A percentile compares a stretch with the other conserved stretches of the same genome.
phyloP scores from a whole-genome alignment of 2,888 invertebrate species.

The Chaetogeoica ovagalla region DNA sequence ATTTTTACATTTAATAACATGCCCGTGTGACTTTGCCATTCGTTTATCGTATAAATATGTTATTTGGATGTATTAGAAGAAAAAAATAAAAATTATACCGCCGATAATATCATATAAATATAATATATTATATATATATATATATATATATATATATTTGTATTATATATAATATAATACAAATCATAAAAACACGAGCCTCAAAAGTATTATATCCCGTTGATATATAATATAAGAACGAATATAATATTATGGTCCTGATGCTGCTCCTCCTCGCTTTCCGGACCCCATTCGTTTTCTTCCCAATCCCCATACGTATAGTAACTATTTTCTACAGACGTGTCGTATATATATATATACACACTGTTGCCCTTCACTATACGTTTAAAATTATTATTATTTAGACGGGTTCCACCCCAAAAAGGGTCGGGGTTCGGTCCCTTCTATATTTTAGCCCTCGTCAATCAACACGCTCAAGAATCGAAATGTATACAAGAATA shows the following conservation, averaged over 20 bases:
- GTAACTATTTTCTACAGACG: not conserved
- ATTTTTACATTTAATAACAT: too few relatives aligned
- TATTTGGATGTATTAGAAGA: not conserved
- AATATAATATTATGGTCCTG: not conserved
- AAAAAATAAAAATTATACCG: not conserved
- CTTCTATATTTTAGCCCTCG: constrained; percentile 19
- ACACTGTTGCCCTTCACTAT: not conserved
- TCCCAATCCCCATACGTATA: not conserved
- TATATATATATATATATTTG: too few relatives aligned
- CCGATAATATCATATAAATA: too few relatives aligned
- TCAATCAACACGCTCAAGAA: constrained; percentile 25
- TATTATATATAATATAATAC: not conserved
- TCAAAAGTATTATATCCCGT: not conserved
- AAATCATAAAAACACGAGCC: not conserved
- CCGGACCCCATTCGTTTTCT: not conserved
- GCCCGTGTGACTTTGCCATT: too few relatives aligned
- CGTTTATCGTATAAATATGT: not conserved
- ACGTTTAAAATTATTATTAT: constrained; percentile 34
- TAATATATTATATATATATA: too few relatives aligned
- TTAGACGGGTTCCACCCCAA: constrained; percentile 22
- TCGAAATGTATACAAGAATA: constrained; percentile 10
- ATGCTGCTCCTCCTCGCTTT: too few relatives aligned
- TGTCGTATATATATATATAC: not conserved
- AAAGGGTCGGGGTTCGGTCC: constrained; percentile 17
- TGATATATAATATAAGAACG: not conserved